Conservation (phyloP, 64 coral and sea anemone species). For the Hydrozoanthus tunicans region DNA sequence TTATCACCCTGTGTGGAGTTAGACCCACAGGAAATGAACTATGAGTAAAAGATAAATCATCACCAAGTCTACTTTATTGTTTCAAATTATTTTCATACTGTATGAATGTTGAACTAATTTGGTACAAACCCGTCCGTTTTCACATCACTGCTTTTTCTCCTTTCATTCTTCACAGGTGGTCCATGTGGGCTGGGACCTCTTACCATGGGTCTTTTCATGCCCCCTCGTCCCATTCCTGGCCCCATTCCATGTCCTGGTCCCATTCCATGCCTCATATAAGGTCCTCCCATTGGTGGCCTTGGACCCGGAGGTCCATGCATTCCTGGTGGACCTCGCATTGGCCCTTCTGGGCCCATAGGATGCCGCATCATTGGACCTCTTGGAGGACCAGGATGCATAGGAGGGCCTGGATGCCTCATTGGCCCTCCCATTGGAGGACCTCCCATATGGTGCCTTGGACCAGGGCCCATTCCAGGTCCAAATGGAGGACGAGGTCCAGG, state of each 20-base stretch:
- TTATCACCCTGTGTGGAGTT: no score
- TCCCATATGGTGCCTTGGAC: conserved; percentile 50
- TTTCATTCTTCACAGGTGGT: conserved; percentile 3
- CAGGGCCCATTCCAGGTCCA: conserved; percentile 54
- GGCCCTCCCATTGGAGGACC: conserved; percentile 43
- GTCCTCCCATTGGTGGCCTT: conserved; percentile 68
- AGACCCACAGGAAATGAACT: no score
- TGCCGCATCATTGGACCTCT: conserved; percentile 59
- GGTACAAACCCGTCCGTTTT: conserved; percentile 30
- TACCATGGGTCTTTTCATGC: conserved; percentile 58
- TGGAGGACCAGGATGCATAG: conserved; percentile 45
- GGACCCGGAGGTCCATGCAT: conserved; percentile 76
- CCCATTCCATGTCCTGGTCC: conserved; percentile 51
- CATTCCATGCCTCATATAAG: conserved; percentile 59
- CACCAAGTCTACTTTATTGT: no score
- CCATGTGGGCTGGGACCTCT: conserved; percentile 18
- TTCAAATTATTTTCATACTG: no score
- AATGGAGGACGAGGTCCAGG: conserved; percentile 36
- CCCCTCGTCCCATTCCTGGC: conserved; percentile 55
- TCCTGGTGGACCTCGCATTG: conserved; percentile 65
- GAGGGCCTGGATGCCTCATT: conserved; percentile 60
- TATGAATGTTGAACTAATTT: background rate
- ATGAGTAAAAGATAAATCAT: no score
- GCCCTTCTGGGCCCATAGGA: conserved; percentile 67
- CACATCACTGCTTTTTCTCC: conserved; percentile 20